phyloP scores from a whole-genome alignment of 2,113 vertebrate species.

The Strix uralensis region DNA sequence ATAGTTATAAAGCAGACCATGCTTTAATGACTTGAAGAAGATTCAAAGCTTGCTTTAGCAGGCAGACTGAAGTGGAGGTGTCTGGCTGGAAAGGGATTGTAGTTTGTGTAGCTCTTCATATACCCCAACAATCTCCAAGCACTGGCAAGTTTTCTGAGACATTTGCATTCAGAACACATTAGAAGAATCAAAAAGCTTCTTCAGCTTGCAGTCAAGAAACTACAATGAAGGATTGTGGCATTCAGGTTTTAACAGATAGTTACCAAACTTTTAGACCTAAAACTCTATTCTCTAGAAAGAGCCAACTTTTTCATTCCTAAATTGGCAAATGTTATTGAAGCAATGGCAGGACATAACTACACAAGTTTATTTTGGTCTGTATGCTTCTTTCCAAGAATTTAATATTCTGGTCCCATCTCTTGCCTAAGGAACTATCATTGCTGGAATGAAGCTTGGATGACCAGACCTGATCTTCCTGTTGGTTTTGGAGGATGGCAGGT shows the following conservation, averaged over 20 bases:
- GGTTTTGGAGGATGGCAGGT: slow-evolving; percentile 96
- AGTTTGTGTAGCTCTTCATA: not conserved
- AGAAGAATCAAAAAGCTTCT: not conserved
- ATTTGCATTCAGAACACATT: not conserved
- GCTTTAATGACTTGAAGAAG: not conserved
- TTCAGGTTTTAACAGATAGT: not conserved
- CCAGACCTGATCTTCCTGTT: slow-evolving; percentile 88
- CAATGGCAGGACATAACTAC: not conserved
- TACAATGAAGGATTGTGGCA: not conserved
- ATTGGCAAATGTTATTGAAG: not conserved
- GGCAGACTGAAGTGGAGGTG: not conserved
- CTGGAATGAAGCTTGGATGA: slow-evolving; percentile 97
- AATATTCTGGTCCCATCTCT: not conserved
- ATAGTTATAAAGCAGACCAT: not conserved
- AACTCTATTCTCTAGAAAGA: not conserved
- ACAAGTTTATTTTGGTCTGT: not conserved
- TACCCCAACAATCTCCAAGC: not conserved
- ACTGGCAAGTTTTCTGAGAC: not conserved
- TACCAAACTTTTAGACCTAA: not conserved
- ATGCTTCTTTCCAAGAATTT: not conserved
- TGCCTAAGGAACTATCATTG: slow-evolving; percentile 93
- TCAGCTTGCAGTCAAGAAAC: not conserved
- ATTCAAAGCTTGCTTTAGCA: not conserved
- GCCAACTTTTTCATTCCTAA: not conserved
- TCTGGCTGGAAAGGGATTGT: not conserved